These are phyloP conservation scores for Ictalurus punctatus DNA, from an alignment of 2,113 vertebrate species.

Conservation along the genomic window DNA sequence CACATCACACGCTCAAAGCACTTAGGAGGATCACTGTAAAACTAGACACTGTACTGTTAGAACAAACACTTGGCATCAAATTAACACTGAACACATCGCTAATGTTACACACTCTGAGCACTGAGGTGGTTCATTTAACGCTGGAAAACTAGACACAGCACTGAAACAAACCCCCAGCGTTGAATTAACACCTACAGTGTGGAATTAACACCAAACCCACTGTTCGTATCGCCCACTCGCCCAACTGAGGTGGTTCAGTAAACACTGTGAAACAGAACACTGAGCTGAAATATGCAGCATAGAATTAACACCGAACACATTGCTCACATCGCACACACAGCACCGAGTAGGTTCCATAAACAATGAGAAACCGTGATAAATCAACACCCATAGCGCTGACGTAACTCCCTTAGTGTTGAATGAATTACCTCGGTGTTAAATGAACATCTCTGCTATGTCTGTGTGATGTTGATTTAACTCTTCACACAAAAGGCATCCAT, in stretches of 20 bases:
- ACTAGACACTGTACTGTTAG: not conserved
- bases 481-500: not conserved
- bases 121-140: not conserved
- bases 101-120: too few relatives aligned
- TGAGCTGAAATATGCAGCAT: not conserved
- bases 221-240: too few relatives aligned
- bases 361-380: not conserved
- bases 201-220: not conserved
- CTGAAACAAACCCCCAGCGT: not conserved
- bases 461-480: not conserved
- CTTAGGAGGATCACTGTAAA: not conserved
- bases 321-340: not conserved
- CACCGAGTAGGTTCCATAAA: not conserved
- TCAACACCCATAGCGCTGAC: not conserved
- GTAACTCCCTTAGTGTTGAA: not conserved
- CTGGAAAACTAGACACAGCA: not conserved
- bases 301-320: not conserved
- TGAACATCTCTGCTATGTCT: not conserved
- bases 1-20: not conserved
- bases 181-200: not conserved
- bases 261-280: not conserved
- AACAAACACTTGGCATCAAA: not conserved
- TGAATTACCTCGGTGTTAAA: not conserved
- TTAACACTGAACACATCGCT: not conserved
- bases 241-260: not conserved